Percentiles rank a stretch among this genome's conserved stretches.
Conservation (phyloP, 2,888 invertebrate genomes). For the Cynaeus angustus region DNA sequence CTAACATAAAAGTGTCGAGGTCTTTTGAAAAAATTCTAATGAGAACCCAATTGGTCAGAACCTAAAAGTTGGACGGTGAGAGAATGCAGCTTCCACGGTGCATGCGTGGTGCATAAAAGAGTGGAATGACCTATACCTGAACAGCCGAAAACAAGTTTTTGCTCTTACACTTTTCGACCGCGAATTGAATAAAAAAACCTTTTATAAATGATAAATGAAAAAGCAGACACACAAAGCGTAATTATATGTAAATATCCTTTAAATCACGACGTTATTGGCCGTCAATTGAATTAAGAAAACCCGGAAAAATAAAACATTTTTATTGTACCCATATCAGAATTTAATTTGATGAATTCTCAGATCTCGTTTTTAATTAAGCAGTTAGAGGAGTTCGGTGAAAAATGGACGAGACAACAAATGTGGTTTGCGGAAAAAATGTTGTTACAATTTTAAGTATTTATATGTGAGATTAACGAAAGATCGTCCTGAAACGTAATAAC, state of each 20-base stretch:
- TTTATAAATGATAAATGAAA: conserved; percentile 63
- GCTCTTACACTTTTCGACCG: conserved; percentile 63
- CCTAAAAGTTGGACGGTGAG: conserved; percentile 33
- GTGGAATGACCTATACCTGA: conserved; percentile 69
- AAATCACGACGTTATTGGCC: conserved; percentile 30
- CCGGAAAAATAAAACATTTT: conserved; percentile 7
- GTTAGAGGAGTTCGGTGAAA: conserved; percentile 26
- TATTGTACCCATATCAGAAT: background rate
- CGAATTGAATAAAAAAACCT: conserved; percentile 60
- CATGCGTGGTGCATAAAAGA: conserved; percentile 60
- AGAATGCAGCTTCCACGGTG: conserved; percentile 57
- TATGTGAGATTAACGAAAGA: conserved; percentile 37
- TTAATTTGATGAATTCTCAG: conserved; percentile 3
- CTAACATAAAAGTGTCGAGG: background rate
- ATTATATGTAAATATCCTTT: conserved; percentile 54
- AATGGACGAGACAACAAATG: conserved; percentile 28
- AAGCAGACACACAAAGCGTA: conserved; percentile 58
- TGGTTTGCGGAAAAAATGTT: conserved; percentile 34
- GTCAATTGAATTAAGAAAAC: conserved; percentile 16
- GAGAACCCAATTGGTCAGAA: conserved; percentile 16
- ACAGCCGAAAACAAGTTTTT: conserved; percentile 68
- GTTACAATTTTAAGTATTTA: conserved; percentile 44
- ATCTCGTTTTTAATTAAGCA: conserved; percentile 22
- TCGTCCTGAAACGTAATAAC: conserved; percentile 40
- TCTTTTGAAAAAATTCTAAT: conserved; percentile 22